Conservation (phyloP, 2,797 vertebrate genomes). For the Cuculus canorus region DNA sequence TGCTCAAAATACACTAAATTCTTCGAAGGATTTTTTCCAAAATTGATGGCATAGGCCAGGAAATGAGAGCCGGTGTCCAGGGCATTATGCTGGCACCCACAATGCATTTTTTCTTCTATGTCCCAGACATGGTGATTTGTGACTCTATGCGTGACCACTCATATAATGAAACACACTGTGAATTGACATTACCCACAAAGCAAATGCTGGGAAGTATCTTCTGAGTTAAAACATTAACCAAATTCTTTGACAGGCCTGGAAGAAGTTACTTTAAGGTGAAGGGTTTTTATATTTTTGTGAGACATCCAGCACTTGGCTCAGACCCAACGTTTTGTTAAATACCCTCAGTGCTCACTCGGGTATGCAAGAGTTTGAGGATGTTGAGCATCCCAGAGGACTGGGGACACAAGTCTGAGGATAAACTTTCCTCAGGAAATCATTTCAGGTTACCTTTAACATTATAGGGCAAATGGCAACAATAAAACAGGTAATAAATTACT, state of each 20-base stretch:
- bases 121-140: not conserved
- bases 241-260: not conserved
- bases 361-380: not conserved
- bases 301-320: not conserved
- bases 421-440: not conserved
- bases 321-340: not conserved
- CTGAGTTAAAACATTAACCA: not conserved
- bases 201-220: not conserved
- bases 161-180: not conserved
- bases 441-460: constrained; percentile 41
- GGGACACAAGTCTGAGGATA: not conserved
- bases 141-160: not conserved
- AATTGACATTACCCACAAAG: not conserved
- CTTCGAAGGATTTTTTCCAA: not conserved
- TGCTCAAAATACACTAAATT: not conserved
- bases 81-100: not conserved
- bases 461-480: not conserved
- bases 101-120: not conserved
- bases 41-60: not conserved
- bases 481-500: constrained; percentile 50
- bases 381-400: not conserved
- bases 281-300: not conserved
- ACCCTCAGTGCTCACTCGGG: not conserved
- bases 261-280: not conserved
- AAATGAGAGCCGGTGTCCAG: not conserved